phyloP scores from a whole-genome alignment of 2,797 vertebrate genomes.

The Gymnopithys bicolor region DNA sequence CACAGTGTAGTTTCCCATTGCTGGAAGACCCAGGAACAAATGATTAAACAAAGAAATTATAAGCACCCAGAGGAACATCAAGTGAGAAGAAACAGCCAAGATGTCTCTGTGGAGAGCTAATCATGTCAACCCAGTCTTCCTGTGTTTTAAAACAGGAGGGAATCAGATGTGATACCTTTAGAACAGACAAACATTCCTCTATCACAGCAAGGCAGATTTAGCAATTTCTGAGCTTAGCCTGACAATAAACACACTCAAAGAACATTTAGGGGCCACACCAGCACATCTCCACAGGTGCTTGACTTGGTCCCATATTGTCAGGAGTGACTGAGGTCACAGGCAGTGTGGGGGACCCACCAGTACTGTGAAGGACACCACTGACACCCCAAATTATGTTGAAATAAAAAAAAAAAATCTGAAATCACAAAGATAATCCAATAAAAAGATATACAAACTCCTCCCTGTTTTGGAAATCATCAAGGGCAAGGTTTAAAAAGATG shows the following conservation, averaged over 20 bases:
- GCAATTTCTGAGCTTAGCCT: not conserved
- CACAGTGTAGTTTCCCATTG: fast-evolving
- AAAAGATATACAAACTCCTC: not conserved
- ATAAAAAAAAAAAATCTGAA: not conserved
- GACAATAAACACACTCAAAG: not conserved
- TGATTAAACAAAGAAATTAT: not conserved
- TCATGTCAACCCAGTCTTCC: fast-evolving
- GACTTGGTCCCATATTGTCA: not conserved
- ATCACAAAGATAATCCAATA: not conserved
- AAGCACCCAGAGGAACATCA: not conserved
- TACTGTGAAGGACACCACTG: not conserved
- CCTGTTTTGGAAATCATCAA: not conserved
- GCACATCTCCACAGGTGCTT: not conserved
- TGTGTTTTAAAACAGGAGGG: not conserved
- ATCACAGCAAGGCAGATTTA: not conserved
- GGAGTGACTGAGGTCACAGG: not conserved
- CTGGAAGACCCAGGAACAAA: not conserved
- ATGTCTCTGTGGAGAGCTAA: not conserved
- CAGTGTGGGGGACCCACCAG: not conserved
- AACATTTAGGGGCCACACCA: not conserved
- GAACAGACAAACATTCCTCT: not conserved
- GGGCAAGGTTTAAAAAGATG: not conserved
- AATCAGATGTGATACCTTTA: not conserved
- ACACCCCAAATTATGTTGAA: not conserved
- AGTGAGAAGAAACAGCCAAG: not conserved